Evolutionary conservation across 1,140 invertebrate species (phyloP), one percentile per base, ranked within the genome.

Genomic region (Drosophila simulans): DNA sequence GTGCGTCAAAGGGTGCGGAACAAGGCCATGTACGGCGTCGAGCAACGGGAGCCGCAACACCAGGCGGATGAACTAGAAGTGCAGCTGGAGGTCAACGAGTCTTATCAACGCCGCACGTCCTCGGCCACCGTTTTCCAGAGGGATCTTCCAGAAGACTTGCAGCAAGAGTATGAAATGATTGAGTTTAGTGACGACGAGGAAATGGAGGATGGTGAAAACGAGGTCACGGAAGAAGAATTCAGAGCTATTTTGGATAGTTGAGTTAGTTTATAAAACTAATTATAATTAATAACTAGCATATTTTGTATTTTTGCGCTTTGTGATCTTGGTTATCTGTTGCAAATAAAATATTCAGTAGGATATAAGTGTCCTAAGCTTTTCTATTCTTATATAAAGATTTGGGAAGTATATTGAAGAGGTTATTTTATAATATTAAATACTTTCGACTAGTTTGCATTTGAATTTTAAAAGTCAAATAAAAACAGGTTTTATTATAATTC

Each of bases 71-170:
- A 70, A 35, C 11, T n/a, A 8, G 39, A 64, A 12, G 34, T 42
- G 8, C 1, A 64, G 25, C 27, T 34, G 2, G 45, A 53, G 8
- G 12, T 12, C 11, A 55, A 40, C 4, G 54, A 53, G 15, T 3
- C 46, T 3, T 37, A 80, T 39, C 83, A 88, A 40, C 52, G 79
- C 4, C 71, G 82, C 13, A 82, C 78, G 79, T 79, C 79, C 4
- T 71, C 79, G 3, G 74, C 74, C 20, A 86, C 83, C 2, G 51
- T 86, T 1, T 86, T 86, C 45, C 57, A 49, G 5, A 42, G 27
- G 12, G 46, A 51, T 42, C 48, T 86, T 15, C 83, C 82, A n/a
- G 31, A 46, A 25, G 72, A 75, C 3, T 46, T 75, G 12, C 31
- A 51, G n/a, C 34, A 62, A 4, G 72, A 75, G 31, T 75, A 75